Percentiles rank a stretch among this genome's conserved stretches.
These are phyloP conservation scores for Heliconius sara DNA, from an alignment of 2,888 invertebrate genomes.

Conservation along the genomic window DNA sequence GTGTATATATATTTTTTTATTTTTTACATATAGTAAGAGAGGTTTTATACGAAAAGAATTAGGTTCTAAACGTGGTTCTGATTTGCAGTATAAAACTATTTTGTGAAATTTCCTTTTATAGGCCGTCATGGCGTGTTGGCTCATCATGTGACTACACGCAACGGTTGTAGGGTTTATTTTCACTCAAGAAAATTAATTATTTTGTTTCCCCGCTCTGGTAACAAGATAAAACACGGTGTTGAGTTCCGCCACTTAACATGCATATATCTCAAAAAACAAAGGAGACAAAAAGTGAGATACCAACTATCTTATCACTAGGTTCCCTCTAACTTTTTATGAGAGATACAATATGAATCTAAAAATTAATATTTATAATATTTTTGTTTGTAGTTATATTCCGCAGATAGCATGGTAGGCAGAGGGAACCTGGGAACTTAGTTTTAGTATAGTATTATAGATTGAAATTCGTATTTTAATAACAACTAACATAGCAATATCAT, in stretches of 20 bases:
- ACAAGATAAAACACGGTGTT: no score
- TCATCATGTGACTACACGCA: not conserved
- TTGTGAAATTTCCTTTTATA: not conserved
- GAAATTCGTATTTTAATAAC: constrained; percentile 29
- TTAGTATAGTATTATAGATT: not conserved
- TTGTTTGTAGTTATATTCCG: no score
- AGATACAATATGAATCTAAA: no score
- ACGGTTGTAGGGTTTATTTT: not conserved
- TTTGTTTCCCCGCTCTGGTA: not conserved
- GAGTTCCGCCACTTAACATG: no score
- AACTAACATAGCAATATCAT: constrained; percentile 44
- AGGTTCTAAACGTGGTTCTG: not conserved
- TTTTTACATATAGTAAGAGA: not conserved
- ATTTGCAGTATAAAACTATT: not conserved
- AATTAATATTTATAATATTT: no score
- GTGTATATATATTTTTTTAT: not conserved
- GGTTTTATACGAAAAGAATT: not conserved
- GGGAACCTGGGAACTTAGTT: no score
- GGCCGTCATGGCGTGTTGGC: not conserved
- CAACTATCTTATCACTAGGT: no score
- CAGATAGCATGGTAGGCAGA: no score
- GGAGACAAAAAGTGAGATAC: no score
- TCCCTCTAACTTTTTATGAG: no score
- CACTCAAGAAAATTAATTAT: not conserved
- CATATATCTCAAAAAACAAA: no score